Conservation (phyloP, 2,797 vertebrate species). For the Aeoliscus strigatus region DNA sequence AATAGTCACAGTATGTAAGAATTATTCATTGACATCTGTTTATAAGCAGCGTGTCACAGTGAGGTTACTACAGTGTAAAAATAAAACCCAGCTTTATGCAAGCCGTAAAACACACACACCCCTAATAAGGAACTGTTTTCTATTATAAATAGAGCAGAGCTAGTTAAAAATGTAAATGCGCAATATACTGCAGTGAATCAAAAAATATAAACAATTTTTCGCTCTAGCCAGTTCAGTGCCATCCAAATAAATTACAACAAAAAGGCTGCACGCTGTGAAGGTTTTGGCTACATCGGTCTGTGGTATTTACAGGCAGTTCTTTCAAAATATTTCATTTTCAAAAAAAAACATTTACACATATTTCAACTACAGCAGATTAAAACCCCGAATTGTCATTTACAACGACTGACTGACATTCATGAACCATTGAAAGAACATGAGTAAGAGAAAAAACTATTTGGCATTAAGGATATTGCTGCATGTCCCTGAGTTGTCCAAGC, state of each 20-base stretch:
- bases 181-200: no score
- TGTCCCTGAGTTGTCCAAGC: slow-evolving; percentile 58
- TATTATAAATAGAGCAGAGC: no score
- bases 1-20: slow-evolving; percentile 10
- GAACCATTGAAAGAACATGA: slow-evolving; percentile 18
- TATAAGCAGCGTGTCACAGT: no score
- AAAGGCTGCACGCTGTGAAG: no score
- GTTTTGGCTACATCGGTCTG: no score
- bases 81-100: slow-evolving; percentile 4
- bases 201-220: no score
- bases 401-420: slow-evolving; percentile 39
- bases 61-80: no score
- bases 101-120: not conserved
- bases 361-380: slow-evolving; percentile 35
- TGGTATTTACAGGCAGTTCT: slow-evolving; percentile 56
- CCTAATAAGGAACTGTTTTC: no score
- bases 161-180: no score
- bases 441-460: slow-evolving; percentile 25
- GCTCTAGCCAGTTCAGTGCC: slow-evolving; percentile 43
- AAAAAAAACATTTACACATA: slow-evolving; percentile 51
- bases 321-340: slow-evolving; percentile 54
- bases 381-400: slow-evolving; percentile 53
- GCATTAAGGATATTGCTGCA: slow-evolving; percentile 46
- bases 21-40: slow-evolving; percentile 5
- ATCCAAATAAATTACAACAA: slow-evolving; percentile 62